A percentile compares a stretch with the other conserved stretches of the same genome.
Evolutionary conservation across 2,113 vertebrate genomes (phyloP).

Genomic region (Halichoerus grypus): DNA sequence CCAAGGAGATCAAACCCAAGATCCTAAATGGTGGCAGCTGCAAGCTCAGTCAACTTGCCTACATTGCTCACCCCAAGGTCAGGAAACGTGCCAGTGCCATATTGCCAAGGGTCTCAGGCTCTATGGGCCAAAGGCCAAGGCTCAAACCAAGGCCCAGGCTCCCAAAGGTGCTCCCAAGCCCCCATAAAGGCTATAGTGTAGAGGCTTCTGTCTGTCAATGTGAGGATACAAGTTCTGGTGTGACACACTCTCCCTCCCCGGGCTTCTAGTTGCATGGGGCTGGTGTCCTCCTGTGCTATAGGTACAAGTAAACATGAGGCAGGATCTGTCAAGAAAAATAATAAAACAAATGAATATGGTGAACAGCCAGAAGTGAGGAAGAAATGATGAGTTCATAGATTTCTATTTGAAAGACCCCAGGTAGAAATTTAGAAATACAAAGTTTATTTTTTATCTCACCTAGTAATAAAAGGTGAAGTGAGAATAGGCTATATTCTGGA

Average conservation of each 20-base stretch:
- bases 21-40: background rate
- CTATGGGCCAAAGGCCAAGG: background rate
- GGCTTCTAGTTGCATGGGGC: background rate
- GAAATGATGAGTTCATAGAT: background rate
- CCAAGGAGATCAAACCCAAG: background rate
- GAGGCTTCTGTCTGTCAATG: background rate
- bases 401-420: conserved; percentile 16
- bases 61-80: background rate
- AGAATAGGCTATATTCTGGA: background rate
- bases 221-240: background rate
- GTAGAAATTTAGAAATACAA: conserved; percentile 37
- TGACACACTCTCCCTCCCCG: background rate
- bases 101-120: background rate
- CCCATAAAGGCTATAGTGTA: background rate
- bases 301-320: background rate
- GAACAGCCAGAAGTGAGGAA: conserved; percentile 6
- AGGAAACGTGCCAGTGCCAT: background rate
- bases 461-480: conserved; percentile 37
- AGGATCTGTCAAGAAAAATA: background rate
- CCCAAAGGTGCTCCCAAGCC: background rate
- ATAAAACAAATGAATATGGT: background rate
- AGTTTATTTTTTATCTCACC: background rate
- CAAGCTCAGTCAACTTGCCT: background rate
- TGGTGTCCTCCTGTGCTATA: background rate
- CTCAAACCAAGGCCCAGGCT: background rate